Evolutionary conservation across 2,113 vertebrate species (phyloP).

Genomic region (Gracilinanus agilis): DNA sequence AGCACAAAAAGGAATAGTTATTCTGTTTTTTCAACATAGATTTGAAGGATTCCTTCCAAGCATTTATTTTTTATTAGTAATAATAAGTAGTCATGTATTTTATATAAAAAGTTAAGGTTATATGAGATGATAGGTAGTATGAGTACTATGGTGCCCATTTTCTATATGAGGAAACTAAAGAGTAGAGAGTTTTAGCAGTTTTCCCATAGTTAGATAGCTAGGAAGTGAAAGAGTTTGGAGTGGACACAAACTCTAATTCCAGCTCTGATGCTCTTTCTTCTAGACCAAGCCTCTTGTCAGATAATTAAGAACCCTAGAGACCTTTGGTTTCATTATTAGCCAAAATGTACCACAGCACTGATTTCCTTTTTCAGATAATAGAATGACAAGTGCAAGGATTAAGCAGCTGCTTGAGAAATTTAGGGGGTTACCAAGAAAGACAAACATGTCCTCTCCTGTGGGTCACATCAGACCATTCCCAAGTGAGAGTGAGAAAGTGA

Average conservation of each 20-base stretch:
- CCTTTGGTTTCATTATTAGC: slow-evolving; percentile 47
- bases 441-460: slow-evolving; percentile 42
- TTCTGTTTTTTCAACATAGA: background rate
- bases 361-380: slow-evolving; percentile 56
- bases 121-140: background rate
- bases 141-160: background rate
- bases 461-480: slow-evolving; percentile 31
- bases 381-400: slow-evolving; percentile 56
- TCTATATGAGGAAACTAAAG: background rate
- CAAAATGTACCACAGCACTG: slow-evolving; percentile 61
- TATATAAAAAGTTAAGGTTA: background rate
- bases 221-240: background rate
- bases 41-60: background rate
- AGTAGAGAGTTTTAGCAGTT: background rate
- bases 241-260: background rate
- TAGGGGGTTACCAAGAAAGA: slow-evolving; percentile 74
- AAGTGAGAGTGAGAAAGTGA: slow-evolving; percentile 52
- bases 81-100: background rate
- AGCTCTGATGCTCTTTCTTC: background rate
- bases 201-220: background rate
- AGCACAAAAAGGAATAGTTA: background rate
- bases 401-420: slow-evolving; percentile 74
- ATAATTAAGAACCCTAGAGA: slow-evolving; percentile 8
- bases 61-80: background rate
- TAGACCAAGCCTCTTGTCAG: background rate